A percentile compares a stretch with the other conserved stretches of the same genome.
These are phyloP conservation scores for Iphiclides podalirius DNA, from an alignment of 2,888 invertebrate genomes.

Conservation along the genomic window DNA sequence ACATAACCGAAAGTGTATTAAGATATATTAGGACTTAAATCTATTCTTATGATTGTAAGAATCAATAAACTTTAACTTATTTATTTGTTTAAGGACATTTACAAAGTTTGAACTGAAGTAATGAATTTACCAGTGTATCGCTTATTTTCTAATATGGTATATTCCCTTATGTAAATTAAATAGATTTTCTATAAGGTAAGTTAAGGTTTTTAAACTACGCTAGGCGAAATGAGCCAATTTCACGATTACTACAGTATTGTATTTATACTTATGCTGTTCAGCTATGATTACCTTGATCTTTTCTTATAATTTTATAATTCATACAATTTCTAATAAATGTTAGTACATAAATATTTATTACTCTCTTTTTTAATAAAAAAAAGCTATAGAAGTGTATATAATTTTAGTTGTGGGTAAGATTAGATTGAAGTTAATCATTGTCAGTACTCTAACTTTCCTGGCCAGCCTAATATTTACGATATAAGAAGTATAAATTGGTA, in stretches of 20 bases:
- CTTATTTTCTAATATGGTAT: no score
- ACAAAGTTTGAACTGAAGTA: background rate
- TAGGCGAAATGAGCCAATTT: background rate
- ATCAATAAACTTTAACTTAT: constrained; percentile 12
- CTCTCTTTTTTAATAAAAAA: constrained; percentile 30
- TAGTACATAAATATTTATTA: constrained; percentile 30
- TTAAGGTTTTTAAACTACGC: background rate
- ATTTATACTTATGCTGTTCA: constrained; percentile 31
- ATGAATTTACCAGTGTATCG: no score
- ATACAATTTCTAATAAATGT: constrained; percentile 32
- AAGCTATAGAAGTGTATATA: constrained; percentile 28
- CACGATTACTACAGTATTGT: constrained; percentile 5
- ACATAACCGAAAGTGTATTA: no score
- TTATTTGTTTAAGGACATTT: constrained; percentile 19
- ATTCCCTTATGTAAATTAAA: no score
- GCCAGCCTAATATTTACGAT: constrained; percentile 29
- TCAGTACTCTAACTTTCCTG: constrained; percentile 41
- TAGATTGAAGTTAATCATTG: constrained; percentile 76
- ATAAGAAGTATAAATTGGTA: constrained; percentile 25
- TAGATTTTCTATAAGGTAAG: no score
- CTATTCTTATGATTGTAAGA: no score
- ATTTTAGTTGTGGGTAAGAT: constrained; percentile 43
- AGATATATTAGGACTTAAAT: no score
- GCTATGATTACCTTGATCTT: constrained; percentile 77
- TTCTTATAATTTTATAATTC: constrained; percentile 52